Percentiles rank a stretch among this genome's conserved stretches.
Conservation (phyloP, 1,140 invertebrate species). For the Ceratosolen fusciceps region DNA sequence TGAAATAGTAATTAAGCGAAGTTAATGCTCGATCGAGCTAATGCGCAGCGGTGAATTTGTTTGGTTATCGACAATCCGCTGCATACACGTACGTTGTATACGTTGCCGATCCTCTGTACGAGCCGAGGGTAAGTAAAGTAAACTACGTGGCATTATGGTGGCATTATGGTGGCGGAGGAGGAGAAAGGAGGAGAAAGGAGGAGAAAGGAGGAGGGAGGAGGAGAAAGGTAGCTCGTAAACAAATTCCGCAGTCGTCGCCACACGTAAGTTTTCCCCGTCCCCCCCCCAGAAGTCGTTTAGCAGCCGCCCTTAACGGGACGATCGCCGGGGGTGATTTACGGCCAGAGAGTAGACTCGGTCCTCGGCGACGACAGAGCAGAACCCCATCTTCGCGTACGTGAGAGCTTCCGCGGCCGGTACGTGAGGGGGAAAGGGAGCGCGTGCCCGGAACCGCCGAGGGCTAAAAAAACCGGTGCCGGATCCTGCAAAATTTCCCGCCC, state of each 20-base stretch:
- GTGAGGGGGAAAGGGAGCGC: not conserved
- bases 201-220: too few species aligned
- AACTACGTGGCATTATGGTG: too few species aligned
- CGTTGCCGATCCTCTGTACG: too few species aligned
- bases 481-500: conserved; percentile 17
- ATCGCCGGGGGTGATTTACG: not conserved
- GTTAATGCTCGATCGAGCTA: too few species aligned
- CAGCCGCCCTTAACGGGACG: not conserved
- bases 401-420: not conserved
- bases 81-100: too few species aligned
- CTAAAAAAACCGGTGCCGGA: not conserved
- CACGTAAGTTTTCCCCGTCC: not conserved
- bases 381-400: not conserved
- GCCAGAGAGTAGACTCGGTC: not conserved
- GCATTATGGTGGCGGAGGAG: too few species aligned
- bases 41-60: too few species aligned
- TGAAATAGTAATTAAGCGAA: too few species aligned
- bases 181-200: too few species aligned
- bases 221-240: conserved; percentile 8
- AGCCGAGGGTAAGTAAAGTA: too few species aligned
- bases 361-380: conserved; percentile 11
- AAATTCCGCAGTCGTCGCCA: conserved; percentile 14
- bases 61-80: too few species aligned
- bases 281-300: not conserved
- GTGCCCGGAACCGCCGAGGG: too few species aligned